A percentile compares a stretch with the other conserved stretches of the same genome.
Evolutionary conservation across 2,113 vertebrate species (phyloP).

Genomic region (Turdus rufiventris): DNA sequence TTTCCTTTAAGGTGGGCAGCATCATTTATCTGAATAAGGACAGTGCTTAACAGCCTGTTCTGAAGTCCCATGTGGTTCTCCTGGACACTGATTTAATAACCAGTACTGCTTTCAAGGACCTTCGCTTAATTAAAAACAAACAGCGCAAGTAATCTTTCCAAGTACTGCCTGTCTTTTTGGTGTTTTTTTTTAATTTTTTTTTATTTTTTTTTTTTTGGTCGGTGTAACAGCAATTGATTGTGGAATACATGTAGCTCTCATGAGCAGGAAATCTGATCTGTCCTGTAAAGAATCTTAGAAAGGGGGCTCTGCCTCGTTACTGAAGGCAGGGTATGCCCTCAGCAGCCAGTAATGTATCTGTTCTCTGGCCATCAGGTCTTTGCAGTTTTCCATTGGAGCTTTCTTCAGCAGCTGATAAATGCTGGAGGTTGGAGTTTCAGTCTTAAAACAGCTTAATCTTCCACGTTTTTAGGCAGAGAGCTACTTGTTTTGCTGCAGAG

Average conservation of each 20-base stretch:
- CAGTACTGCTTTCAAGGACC: neutral
- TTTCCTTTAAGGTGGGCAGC: neutral
- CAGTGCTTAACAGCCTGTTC: neutral
- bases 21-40: neutral
- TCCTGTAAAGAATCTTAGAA: neutral
- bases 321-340: neutral
- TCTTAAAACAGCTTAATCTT: neutral
- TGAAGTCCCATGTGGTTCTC: neutral
- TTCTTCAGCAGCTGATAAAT: neutral
- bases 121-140: neutral
- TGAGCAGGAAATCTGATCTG: neutral
- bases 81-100: neutral
- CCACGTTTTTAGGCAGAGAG: fast-evolving
- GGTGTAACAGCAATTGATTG: neutral
- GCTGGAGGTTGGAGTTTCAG: neutral
- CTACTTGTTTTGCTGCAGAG: neutral
- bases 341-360: neutral
- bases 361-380: neutral
- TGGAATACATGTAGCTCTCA: neutral
- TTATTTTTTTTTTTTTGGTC: neutral
- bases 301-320: neutral
- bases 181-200: too few relatives aligned
- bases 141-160: neutral
- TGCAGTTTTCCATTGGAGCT: neutral
- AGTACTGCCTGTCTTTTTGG: neutral